phyloP scores from a whole-genome alignment of 2,888 invertebrate species.

The Drosophila anomalata region DNA sequence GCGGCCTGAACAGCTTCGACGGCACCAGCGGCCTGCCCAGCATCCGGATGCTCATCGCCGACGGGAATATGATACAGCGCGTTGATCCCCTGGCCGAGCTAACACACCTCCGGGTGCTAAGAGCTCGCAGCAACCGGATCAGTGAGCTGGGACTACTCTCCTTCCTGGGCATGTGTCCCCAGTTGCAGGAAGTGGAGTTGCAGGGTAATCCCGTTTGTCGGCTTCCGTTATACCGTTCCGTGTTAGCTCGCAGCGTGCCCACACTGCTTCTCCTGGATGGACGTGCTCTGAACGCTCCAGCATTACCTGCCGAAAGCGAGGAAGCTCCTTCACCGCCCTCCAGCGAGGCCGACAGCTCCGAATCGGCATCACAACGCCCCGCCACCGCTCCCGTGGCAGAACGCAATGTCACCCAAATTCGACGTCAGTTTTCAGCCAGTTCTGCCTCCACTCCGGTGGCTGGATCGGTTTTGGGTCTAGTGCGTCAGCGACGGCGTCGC shows the following conservation, averaged over 20 bases:
- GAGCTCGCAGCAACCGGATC: conserved; percentile 83
- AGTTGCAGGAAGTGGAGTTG: conserved; percentile 85
- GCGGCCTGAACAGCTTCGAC: conserved; percentile 88
- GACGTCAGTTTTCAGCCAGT: conserved; percentile 35
- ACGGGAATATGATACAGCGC: conserved; percentile 87
- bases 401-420: conserved; percentile 4
- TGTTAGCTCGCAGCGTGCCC: conserved; percentile 82
- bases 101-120: conserved; percentile 83
- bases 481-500: conserved; percentile 63
- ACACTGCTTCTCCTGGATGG: conserved; percentile 84
- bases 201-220: conserved; percentile 84
- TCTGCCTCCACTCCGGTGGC: conserved; percentile 69
- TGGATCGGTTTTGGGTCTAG: conserved; percentile 76
- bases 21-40: conserved; percentile 88
- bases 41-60: conserved; percentile 87
- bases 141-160: conserved; percentile 80
- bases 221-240: conserved; percentile 79
- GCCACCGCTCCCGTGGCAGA: conserved; percentile 54
- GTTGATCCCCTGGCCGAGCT: conserved; percentile 87
- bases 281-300: conserved; percentile 48
- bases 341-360: conserved; percentile 56
- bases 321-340: conserved; percentile 58
- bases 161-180: conserved; percentile 83
- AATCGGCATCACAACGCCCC: conserved; percentile 45
- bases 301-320: conserved; percentile 6